Evolutionary conservation across 2,797 vertebrate genomes (phyloP).

Genomic region (Thunnus albacares): DNA sequence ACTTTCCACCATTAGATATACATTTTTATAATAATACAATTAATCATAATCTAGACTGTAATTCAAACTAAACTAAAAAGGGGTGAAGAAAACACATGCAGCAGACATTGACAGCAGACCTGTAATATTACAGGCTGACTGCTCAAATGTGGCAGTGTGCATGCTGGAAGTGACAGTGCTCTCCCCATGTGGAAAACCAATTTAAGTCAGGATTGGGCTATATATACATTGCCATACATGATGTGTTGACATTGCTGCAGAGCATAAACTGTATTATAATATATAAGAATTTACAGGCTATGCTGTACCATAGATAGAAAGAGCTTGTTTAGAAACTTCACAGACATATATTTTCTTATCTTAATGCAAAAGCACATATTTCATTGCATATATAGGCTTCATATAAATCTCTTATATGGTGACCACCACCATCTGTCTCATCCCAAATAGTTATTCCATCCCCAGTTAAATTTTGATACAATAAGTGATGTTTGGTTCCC

Average conservation of each 20-base stretch:
- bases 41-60: background rate
- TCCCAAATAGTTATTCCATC: slow-evolving; percentile 16
- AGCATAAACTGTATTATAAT: slow-evolving; percentile 12
- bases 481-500: slow-evolving; percentile 44
- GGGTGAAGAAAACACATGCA: background rate
- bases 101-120: background rate
- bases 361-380: slow-evolving; percentile 23
- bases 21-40: background rate
- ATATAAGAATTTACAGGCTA: background rate
- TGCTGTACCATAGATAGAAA: background rate
- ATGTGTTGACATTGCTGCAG: slow-evolving; percentile 7
- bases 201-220: background rate
- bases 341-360: background rate
- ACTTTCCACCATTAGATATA: background rate
- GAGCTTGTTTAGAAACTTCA: slow-evolving; percentile 1
- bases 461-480: slow-evolving; percentile 42
- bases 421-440: slow-evolving; percentile 23
- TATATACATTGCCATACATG: slow-evolving; percentile 12
- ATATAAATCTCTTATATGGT: background rate
- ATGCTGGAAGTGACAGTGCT: slow-evolving; percentile 25
- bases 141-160: background rate
- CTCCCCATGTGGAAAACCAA: slow-evolving; percentile 10
- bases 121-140: background rate
- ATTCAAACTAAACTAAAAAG: background rate
- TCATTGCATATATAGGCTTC: slow-evolving; percentile 8